Conservation (phyloP, 2,888 invertebrate genomes). For the Nomada flava region DNA sequence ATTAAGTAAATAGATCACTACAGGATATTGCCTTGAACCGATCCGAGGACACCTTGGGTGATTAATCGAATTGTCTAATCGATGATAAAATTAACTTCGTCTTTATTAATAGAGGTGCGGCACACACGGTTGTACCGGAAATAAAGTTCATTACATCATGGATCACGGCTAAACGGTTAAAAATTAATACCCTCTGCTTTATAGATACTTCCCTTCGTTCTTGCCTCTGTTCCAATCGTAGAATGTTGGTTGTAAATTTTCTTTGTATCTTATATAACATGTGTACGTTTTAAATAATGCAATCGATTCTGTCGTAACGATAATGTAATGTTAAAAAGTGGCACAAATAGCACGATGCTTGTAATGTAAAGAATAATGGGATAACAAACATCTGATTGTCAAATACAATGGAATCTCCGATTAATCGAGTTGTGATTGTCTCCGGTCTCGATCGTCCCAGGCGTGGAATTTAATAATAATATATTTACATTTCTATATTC, state of each 20-base stretch:
- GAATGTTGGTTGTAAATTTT: not conserved
- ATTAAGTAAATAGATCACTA: conserved; percentile 43
- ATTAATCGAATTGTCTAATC: conserved; percentile 54
- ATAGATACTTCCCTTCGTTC: not conserved
- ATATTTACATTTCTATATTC: too few relatives aligned
- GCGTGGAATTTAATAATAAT: too few relatives aligned
- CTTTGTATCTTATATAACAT: not conserved
- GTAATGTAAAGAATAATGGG: not conserved
- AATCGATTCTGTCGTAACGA: not conserved
- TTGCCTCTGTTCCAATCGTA: not conserved
- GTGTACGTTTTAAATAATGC: not conserved
- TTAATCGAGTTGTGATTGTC: too few relatives aligned
- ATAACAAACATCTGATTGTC: too few relatives aligned
- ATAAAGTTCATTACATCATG: conserved; percentile 47
- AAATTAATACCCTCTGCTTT: conserved; percentile 29
- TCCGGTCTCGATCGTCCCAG: too few relatives aligned
- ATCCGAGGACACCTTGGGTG: conserved; percentile 38
- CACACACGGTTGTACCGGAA: conserved; percentile 40
- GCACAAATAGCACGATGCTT: not conserved
- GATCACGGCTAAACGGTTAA: conserved; percentile 7
- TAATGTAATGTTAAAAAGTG: not conserved
- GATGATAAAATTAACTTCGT: conserved; percentile 53
- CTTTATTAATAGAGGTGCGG: conserved; percentile 61
- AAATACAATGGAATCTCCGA: too few relatives aligned
- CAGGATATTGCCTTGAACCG: conserved; percentile 45